phyloP scores from a whole-genome alignment of 2,888 invertebrate genomes.

The Microplitis deprimator region DNA sequence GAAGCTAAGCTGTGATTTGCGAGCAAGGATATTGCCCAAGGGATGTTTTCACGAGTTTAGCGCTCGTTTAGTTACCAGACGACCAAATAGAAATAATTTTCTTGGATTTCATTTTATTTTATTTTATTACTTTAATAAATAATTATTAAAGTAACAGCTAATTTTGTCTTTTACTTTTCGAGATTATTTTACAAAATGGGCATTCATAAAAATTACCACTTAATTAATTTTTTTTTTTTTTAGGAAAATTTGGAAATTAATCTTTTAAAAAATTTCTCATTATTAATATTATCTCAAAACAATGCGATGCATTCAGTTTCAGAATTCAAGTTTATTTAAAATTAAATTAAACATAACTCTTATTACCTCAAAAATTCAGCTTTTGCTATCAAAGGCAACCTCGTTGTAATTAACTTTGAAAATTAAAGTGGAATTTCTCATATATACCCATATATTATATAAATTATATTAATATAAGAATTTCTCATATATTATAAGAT shows the following conservation, averaged over 20 bases:
- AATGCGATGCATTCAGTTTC: not conserved
- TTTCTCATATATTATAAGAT: not conserved
- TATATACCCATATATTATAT: not conserved
- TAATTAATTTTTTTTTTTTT: no score
- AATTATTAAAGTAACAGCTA: no score
- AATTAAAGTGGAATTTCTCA: not conserved
- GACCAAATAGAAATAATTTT: constrained; percentile 18
- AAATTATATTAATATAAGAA: not conserved
- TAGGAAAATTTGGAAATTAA: not conserved
- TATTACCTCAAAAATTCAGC: not conserved
- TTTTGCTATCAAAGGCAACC: not conserved
- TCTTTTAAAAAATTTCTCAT: not conserved
- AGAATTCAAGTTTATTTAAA: not conserved
- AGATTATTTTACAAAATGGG: no score
- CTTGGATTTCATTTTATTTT: constrained; percentile 2
- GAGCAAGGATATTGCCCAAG: constrained; percentile 61
- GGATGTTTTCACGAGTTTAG: constrained; percentile 43
- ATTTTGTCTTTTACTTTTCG: no score
- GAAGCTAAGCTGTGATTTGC: constrained; percentile 68
- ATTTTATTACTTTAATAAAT: not conserved
- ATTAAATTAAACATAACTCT: not conserved
- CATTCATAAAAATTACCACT: no score
- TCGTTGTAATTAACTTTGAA: not conserved
- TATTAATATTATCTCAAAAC: not conserved
- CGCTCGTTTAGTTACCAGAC: constrained; percentile 36